Base-by-base conservation (phyloP, 2,888 invertebrate genomes). In the Amorpha juglandis region DNA sequence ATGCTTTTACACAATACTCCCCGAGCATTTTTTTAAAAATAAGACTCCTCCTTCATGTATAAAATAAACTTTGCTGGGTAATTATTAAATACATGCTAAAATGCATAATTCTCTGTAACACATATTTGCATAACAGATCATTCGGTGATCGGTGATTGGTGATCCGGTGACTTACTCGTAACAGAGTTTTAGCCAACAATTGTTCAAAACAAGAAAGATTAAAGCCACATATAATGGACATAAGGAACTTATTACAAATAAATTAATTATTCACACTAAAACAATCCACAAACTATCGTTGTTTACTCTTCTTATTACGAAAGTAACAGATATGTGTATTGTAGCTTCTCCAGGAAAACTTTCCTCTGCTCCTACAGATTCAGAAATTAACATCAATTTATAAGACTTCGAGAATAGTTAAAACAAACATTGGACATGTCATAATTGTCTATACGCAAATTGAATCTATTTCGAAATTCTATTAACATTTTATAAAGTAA, bases 291-390 rank as follows among this genome's bases (percentile, higher is more conserved):
- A 58, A 58, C 55, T 58, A 42, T 42, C 2, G 42, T 42, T 38
- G 11, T 58, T 38, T 42, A 19, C 58, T 58, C 58, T 48, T 51
- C 63, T 42, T 38, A 50, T 52, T 35, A 62, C 53, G 38, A 48
- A 66, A 38, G 35, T 45, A 53, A 52, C n/a, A 58, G 58, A 58
- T 58, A 58, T 58, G 12, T 58, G 58, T 42, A 58, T 58, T 4
- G 38, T 58, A 12, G 12, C 58, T 6, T 58, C 58, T n/a, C 38
- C 58, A 1, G 21, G 42, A 12, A 58, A 47, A 16, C 35, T 63
- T 63, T 63, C 27, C 48, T 63, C 63, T 63, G 33, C 63, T 48
- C 33, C 47, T 63, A 63, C 11, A 63, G 48, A 27, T 27, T 27
- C 27, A 27, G 4, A 47, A 48, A 63, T 48, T 63, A 48, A 63